A percentile compares a stretch with the other conserved stretches of the same genome.
Conservation (phyloP, 2,113 vertebrate species). For the Rhea pennata region DNA sequence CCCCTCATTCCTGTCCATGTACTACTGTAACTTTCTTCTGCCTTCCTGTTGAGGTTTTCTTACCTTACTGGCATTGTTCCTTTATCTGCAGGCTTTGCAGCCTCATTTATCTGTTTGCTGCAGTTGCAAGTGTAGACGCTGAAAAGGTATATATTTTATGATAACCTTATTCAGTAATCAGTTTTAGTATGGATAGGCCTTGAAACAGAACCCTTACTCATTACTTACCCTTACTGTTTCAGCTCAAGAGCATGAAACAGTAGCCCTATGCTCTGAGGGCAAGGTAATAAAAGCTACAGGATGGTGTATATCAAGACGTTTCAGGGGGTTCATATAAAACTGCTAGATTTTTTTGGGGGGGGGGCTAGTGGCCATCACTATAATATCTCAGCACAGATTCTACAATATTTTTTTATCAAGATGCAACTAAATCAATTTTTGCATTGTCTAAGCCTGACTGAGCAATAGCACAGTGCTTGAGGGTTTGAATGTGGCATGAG, state of each 20-base stretch:
- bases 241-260: background rate
- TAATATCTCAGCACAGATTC: background rate
- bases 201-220: background rate
- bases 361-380: background rate
- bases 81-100: background rate
- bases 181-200: background rate
- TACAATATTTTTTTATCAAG: background rate
- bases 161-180: background rate
- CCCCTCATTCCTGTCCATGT: fast-evolving
- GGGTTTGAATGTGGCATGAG: background rate
- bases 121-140: background rate
- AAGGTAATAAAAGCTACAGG: background rate
- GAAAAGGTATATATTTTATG: background rate
- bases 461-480: background rate
- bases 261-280: background rate
- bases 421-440: background rate
- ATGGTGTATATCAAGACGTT: background rate
- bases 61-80: background rate
- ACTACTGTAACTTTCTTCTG: background rate
- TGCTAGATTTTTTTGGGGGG: background rate
- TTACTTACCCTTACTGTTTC: background rate
- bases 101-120: background rate
- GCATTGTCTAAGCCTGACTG: background rate
- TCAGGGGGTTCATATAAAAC: background rate
- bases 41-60: background rate